Conservation (phyloP, 2,888 invertebrate genomes). For the Prenolepis imparis region DNA sequence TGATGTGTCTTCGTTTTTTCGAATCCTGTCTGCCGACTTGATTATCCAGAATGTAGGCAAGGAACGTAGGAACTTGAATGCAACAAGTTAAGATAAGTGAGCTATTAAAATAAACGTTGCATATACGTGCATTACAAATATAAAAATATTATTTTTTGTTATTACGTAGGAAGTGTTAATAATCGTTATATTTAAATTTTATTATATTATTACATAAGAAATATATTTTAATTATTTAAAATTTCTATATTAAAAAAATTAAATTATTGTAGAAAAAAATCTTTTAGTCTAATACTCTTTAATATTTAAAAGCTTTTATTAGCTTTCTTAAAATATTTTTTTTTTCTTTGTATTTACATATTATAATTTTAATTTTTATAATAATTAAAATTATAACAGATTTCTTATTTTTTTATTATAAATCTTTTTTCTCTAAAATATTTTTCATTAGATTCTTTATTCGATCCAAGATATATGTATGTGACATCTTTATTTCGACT, state of each 20-base stretch:
- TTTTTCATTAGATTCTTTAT: neutral
- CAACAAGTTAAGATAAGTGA: slow-evolving; percentile 22
- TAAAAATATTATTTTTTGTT: neutral
- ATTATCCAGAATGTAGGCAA: slow-evolving; percentile 25
- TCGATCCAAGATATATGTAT: neutral
- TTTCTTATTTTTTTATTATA: neutral
- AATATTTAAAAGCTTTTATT: neutral
- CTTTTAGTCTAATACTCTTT: neutral
- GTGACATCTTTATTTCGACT: neutral
- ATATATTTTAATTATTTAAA: neutral
- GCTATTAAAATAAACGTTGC: slow-evolving; percentile 15
- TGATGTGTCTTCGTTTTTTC: slow-evolving; percentile 30
- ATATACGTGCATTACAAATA: neutral
- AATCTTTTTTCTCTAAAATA: neutral
- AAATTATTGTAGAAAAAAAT: neutral
- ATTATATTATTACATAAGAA: neutral
- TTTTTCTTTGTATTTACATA: no score
- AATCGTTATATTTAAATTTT: neutral
- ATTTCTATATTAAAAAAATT: neutral
- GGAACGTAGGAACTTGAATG: neutral
- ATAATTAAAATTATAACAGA: neutral
- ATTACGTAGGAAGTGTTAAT: neutral
- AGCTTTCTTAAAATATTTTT: neutral
- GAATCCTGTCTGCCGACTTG: slow-evolving; percentile 24
- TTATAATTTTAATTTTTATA: neutral